Conservation (phyloP, 2,888 invertebrate species). For the Pseudoips prasinana region DNA sequence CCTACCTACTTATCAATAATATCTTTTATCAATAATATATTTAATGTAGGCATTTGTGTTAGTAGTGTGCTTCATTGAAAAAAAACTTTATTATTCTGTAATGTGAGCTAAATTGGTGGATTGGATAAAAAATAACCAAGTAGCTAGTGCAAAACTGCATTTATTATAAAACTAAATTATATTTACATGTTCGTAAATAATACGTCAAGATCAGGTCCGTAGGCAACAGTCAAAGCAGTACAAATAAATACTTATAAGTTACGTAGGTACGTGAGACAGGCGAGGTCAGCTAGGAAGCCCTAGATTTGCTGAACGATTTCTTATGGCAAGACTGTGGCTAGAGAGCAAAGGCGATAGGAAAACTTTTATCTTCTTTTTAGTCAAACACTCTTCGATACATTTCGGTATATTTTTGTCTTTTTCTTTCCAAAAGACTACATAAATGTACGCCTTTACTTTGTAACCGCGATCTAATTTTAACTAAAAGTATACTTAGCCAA, state of each 20-base stretch:
- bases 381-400: no score
- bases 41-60: no score
- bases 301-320: slow-evolving; percentile 45
- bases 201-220: slow-evolving; percentile 77
- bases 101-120: no score
- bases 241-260: slow-evolving; percentile 42
- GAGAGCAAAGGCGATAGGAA: slow-evolving; percentile 36
- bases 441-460: slow-evolving; percentile 31
- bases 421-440: no score
- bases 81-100: no score
- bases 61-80: no score
- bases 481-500: no score
- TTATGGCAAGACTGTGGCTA: slow-evolving; percentile 34
- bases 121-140: slow-evolving; percentile 15
- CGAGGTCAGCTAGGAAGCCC: slow-evolving; percentile 44
- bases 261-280: slow-evolving; percentile 43
- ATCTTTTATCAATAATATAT: no score
- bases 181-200: slow-evolving; percentile 73
- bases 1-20: no score
- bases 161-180: slow-evolving; percentile 67
- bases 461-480: no score
- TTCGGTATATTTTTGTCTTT: no score
- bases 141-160: slow-evolving; percentile 69
- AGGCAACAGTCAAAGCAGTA: slow-evolving; percentile 78
- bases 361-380: slow-evolving; percentile 1